Evolutionary conservation across 1,140 invertebrate genomes (phyloP), one percentile per base, ranked within the genome.

Genomic region (Drosophila sp.): DNA sequence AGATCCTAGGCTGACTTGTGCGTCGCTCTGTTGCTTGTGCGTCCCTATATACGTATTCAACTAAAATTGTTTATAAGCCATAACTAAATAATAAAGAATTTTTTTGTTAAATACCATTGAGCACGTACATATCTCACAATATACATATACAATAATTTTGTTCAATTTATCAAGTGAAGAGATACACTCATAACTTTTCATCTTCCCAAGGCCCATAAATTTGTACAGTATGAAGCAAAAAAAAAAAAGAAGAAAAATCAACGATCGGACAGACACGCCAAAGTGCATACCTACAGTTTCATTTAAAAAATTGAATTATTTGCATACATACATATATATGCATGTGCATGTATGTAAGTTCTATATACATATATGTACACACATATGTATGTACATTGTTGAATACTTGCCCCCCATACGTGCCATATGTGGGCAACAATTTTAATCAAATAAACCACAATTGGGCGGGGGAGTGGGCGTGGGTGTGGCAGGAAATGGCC

Each of bases 221-320:
- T 69, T 61, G 56, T 66, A 41, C 29, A 66, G 60, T 68, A 57
- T 38, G 25, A 38, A 17, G 35, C 17, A 29, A 41, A 62, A 1
- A 58, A 56, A 61, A 62, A 11, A 32, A 4, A 10, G 17, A 32
- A 60, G 55, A 56, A 55, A 64, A 3, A 30, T 44, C 54, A 30
- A 32, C n/a, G 6, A 44, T 3, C 25, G 27, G 3, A 50, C 25
- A 50, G 44, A 50, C 23, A 50, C 1, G 11, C 35, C 35, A 25
- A 50, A 17, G 7, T 40, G 4, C 56, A 11, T 58, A 38, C 10
- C 32, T 25, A 10, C 7, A 68, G 64, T 61, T 76, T 55, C 47
- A 70, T 74, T 77, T 77, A 41, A 56, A 60, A 40, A 76, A 72
- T 72, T 72, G 60, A 72, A 70, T 66, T 74, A 70, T 50, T 50